Conservation (phyloP, 2,113 vertebrate genomes). For the Barnardius zonarius region DNA sequence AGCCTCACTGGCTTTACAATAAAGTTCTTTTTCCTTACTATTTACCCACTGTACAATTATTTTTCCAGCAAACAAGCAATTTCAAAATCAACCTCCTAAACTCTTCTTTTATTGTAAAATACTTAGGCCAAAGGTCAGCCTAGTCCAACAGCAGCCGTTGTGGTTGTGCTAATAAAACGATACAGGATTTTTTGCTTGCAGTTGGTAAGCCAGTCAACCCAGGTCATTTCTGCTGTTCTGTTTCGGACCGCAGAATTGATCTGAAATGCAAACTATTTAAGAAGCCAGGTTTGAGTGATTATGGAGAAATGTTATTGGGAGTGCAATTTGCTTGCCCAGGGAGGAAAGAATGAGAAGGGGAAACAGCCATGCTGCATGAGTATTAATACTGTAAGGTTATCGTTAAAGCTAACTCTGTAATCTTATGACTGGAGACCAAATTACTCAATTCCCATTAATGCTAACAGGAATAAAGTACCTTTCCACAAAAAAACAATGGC, state of each 20-base stretch:
- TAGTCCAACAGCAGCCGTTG: background rate
- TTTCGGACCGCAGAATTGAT: fast-evolving
- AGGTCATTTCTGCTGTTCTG: background rate
- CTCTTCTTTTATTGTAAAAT: background rate
- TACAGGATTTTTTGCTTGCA: background rate
- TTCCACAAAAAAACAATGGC: background rate
- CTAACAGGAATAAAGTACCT: background rate
- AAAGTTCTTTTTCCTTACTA: background rate
- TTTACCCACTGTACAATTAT: background rate
- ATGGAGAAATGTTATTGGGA: background rate
- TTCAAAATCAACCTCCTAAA: background rate
- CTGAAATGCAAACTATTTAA: background rate
- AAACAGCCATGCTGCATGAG: background rate
- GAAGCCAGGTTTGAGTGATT: background rate
- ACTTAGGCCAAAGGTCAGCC: background rate
- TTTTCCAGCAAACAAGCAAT: background rate
- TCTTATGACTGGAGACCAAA: background rate
- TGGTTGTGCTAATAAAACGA: background rate
- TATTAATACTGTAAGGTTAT: background rate
- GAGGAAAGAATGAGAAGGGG: background rate
- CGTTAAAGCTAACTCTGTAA: background rate
- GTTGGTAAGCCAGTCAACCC: background rate
- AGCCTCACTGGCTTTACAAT: background rate
- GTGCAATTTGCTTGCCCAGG: background rate
- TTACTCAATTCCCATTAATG: background rate